A percentile compares a stretch with the other conserved stretches of the same genome.
Evolutionary conservation across 2,113 vertebrate genomes (phyloP).

Genomic region (Sisor rabdophorus): DNA sequence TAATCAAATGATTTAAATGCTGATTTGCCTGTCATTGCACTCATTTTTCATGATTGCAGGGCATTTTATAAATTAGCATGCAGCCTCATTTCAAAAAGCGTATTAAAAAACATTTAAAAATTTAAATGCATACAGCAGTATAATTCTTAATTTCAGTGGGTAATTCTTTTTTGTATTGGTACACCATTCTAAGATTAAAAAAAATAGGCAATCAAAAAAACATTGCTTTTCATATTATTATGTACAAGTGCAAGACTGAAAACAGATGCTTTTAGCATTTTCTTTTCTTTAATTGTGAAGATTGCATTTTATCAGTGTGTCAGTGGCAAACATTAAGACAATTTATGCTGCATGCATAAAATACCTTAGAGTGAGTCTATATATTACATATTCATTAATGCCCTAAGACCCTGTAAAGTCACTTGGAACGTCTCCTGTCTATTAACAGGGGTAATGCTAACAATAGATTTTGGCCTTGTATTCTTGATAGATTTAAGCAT

Average conservation of each 20-base stretch:
- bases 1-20: neutral
- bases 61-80: neutral
- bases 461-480: conserved; percentile 22
- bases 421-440: conserved; percentile 29
- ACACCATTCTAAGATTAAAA: neutral
- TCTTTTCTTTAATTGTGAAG: neutral
- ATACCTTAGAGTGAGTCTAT: conserved; percentile 21
- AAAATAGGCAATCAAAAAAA: neutral
- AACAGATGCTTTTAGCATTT: neutral
- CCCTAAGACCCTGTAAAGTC: neutral
- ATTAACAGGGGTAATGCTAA: conserved; percentile 21
- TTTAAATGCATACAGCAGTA: conserved; percentile 26
- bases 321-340: conserved; percentile 25
- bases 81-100: conserved; percentile 17
- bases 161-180: conserved; percentile 23
- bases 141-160: conserved; percentile 34
- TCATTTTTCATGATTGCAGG: neutral
- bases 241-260: conserved; percentile 10
- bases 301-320: conserved; percentile 21
- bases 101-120: neutral
- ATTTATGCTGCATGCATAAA: conserved; percentile 31
- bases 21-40: neutral
- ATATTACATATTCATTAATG: conserved; percentile 21
- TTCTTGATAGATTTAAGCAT: conserved; percentile 37
- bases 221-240: neutral